These are phyloP conservation scores for Epirrita christyi DNA, from an alignment of 2,888 invertebrate species.

Conservation along the genomic window DNA sequence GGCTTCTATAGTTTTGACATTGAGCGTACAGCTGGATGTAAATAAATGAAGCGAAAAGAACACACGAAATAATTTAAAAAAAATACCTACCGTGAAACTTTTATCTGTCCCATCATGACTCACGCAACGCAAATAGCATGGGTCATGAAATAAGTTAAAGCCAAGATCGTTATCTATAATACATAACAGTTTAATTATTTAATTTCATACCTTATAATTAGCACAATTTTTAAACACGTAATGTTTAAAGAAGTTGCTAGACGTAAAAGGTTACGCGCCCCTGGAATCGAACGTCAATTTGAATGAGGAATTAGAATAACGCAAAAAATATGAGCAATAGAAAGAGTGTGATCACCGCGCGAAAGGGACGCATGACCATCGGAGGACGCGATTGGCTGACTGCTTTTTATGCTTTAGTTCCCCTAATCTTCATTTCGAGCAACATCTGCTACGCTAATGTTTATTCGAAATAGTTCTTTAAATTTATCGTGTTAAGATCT, in stretches of 20 bases:
- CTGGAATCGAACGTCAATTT: conserved; percentile 78
- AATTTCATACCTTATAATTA: conserved; percentile 27
- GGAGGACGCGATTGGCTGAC: conserved; percentile 74
- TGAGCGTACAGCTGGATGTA: conserved; percentile 48
- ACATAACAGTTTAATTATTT: conserved; percentile 54
- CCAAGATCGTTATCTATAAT: conserved; percentile 62
- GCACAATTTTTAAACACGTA: conserved; percentile 4
- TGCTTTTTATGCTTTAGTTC: conserved; percentile 83
- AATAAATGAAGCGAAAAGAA: conserved; percentile 53
- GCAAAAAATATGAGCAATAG: conserved; percentile 84
- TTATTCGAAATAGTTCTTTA: conserved; percentile 79
- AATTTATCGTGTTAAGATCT: conserved; percentile 72
- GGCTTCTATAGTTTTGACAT: conserved; percentile 41
- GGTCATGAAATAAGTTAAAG: conserved; percentile 63
- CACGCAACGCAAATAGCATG: conserved; percentile 62
- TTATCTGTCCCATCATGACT: conserved; percentile 59
- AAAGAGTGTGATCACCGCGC: conserved; percentile 63
- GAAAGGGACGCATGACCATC: conserved; percentile 62
- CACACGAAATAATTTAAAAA: conserved; percentile 51
- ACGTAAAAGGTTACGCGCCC: conserved; percentile 69
- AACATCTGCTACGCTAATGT: conserved; percentile 80
- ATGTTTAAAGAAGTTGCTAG: conserved; percentile 31
- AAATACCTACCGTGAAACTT: conserved; percentile 54
- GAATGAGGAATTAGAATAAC: conserved; percentile 82
- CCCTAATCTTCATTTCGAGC: conserved; percentile 83